phyloP scores from a whole-genome alignment of 2,113 vertebrate genomes.

The Paraplagusia blochii region DNA sequence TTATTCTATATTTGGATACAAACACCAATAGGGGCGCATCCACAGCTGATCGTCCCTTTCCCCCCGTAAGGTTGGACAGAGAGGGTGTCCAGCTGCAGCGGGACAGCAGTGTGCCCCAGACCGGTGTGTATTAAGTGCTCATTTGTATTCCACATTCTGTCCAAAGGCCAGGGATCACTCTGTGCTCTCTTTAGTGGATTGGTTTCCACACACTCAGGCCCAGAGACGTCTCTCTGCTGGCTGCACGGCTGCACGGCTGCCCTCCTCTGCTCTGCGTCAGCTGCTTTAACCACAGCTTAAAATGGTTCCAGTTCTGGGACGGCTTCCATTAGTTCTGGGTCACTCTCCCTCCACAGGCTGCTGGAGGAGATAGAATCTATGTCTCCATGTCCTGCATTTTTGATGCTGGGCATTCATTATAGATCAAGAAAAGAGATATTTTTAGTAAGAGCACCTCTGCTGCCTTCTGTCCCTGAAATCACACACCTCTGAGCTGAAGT shows the following conservation, averaged over 20 bases:
- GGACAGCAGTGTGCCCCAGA: constrained; percentile 28
- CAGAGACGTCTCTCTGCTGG: constrained; percentile 13
- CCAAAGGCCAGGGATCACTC: constrained; percentile 32
- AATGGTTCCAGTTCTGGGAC: background rate
- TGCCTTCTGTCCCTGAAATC: too few species aligned
- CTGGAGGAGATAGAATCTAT: constrained; percentile 19
- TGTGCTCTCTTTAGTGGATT: constrained; percentile 22
- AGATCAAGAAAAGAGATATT: constrained; percentile 6
- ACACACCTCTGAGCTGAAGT: too few species aligned
- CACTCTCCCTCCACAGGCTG: constrained; percentile 28
- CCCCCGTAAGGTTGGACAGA: constrained; percentile 11
- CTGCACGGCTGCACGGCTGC: constrained; percentile 9
- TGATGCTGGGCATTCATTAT: constrained; percentile 52
- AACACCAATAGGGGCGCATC: background rate
- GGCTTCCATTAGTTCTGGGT: constrained; percentile 51
- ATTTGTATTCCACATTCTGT: constrained; percentile 41
- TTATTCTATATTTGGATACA: background rate
- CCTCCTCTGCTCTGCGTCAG: constrained; percentile 14
- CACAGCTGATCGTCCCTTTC: background rate
- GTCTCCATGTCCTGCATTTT: constrained; percentile 46
- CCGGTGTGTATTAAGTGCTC: constrained; percentile 41
- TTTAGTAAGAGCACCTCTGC: too few species aligned
- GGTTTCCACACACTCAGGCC: constrained; percentile 23
- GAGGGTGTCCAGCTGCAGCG: constrained; percentile 24
- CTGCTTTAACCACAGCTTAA: constrained; percentile 5